These are phyloP conservation scores for Nemotelus nigrinus DNA, from an alignment of 2,888 invertebrate species.

Conservation along the genomic window DNA sequence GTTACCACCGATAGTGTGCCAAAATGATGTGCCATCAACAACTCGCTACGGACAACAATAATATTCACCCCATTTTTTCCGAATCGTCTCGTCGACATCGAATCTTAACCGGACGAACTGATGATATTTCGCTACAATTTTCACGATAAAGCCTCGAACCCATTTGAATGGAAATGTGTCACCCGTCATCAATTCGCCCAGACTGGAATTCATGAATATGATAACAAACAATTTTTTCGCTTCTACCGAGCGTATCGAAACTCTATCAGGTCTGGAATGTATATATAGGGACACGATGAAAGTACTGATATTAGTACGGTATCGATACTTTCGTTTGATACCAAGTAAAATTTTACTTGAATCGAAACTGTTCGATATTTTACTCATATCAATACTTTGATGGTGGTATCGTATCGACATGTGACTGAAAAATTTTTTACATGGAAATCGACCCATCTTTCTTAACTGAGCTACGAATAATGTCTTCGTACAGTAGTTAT, in stretches of 20 bases:
- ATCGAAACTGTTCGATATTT: too few relatives aligned
- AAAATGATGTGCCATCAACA: background rate
- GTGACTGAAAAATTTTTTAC: too few relatives aligned
- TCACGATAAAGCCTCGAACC: constrained; percentile 19
- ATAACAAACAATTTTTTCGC: constrained; percentile 22
- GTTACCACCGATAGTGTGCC: too few relatives aligned
- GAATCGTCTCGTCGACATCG: background rate
- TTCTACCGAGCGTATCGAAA: background rate
- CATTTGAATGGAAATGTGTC: constrained; percentile 42
- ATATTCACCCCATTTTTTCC: constrained; percentile 24
- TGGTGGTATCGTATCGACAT: too few relatives aligned
- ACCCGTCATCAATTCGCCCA: constrained; percentile 39
- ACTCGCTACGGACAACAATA: background rate
- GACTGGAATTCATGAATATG: constrained; percentile 44
- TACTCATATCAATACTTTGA: too few relatives aligned
- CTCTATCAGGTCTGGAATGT: constrained; percentile 13
- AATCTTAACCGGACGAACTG: background rate
- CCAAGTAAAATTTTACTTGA: too few relatives aligned
- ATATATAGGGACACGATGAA: too few relatives aligned
- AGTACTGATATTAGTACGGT: too few relatives aligned
- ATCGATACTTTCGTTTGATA: too few relatives aligned
- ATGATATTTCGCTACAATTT: background rate
- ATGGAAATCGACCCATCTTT: too few relatives aligned
- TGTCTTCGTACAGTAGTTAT: too few relatives aligned
- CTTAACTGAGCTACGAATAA: too few relatives aligned